Percentiles rank a stretch among this genome's conserved stretches.
phyloP scores from a whole-genome alignment of 2,113 vertebrate genomes.

The Seriola dumerili region DNA sequence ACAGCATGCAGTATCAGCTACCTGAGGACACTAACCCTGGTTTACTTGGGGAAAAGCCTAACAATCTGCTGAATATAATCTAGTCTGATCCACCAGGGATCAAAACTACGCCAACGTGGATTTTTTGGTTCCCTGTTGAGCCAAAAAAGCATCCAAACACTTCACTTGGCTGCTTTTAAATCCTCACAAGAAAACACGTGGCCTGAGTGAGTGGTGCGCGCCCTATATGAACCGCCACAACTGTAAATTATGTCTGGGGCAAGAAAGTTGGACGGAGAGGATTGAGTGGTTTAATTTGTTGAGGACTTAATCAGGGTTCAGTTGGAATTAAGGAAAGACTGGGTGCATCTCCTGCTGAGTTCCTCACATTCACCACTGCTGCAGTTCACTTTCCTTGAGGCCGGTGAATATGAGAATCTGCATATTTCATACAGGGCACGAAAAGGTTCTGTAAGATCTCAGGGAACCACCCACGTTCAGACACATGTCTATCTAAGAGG shows the following conservation, averaged over 20 bases:
- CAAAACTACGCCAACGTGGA: slow-evolving; percentile 41
- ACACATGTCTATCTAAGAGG: slow-evolving; percentile 27
- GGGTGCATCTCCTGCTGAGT: slow-evolving; percentile 36
- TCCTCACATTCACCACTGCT: slow-evolving; percentile 25
- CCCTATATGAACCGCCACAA: slow-evolving; percentile 17
- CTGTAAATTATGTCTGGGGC: slow-evolving; percentile 51
- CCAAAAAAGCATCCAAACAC: slow-evolving; percentile 52
- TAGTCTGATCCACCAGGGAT: slow-evolving; percentile 62
- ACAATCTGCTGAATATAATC: slow-evolving; percentile 57
- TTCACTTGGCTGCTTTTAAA: slow-evolving; percentile 49
- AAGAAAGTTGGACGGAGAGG: slow-evolving; percentile 45
- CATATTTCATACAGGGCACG: slow-evolving; percentile 42
- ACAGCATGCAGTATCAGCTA: slow-evolving; percentile 19
- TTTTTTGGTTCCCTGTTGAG: slow-evolving; percentile 32
- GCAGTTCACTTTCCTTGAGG: slow-evolving; percentile 14
- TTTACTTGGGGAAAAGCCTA: slow-evolving; percentile 22
- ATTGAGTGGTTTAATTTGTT: slow-evolving; percentile 72
- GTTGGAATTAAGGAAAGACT: slow-evolving; percentile 70
- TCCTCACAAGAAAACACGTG: slow-evolving; percentile 43
- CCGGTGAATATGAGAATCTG: slow-evolving; percentile 15
- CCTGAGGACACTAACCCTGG: slow-evolving; percentile 1
- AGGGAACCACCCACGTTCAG: slow-evolving; percentile 34
- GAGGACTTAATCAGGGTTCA: slow-evolving; percentile 63
- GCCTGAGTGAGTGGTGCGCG: slow-evolving; percentile 16
- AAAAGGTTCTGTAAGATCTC: slow-evolving; percentile 5